phyloP scores from a whole-genome alignment of 2,888 invertebrate genomes.

The Drosophila mayaguana region DNA sequence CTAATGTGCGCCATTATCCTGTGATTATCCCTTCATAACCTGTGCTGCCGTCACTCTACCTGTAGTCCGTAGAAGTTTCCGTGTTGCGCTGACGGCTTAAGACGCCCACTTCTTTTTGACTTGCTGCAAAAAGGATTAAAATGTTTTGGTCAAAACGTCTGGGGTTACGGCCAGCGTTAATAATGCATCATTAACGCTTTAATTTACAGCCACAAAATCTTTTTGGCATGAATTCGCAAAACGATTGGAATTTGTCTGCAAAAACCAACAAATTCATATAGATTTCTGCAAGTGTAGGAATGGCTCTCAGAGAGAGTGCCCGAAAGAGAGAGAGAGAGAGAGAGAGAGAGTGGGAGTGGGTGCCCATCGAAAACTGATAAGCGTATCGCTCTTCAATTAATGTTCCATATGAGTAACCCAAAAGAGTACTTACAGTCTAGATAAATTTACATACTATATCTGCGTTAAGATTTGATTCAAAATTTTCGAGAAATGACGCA shows the following conservation, averaged over 20 bases:
- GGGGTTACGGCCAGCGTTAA: conserved; percentile 73
- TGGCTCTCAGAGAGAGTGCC: neutral
- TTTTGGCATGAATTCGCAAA: conserved; percentile 71
- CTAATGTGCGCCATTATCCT: conserved; percentile 81
- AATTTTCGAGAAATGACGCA: conserved; percentile 28
- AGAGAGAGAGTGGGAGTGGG: neutral
- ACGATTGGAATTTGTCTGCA: conserved; percentile 2
- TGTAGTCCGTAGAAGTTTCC: conserved; percentile 41
- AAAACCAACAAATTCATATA: neutral
- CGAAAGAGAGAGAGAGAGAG: neutral
- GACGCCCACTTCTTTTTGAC: conserved; percentile 48
- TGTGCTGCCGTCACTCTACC: conserved; percentile 12
- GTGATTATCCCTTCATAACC: conserved; percentile 72
- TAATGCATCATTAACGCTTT: conserved; percentile 84
- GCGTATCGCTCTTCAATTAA: conserved; percentile 14
- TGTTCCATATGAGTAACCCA: neutral
- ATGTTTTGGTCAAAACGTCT: conserved; percentile 42
- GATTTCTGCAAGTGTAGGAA: conserved; percentile 12
- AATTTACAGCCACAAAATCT: conserved; percentile 65
- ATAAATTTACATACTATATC: conserved; percentile 1
- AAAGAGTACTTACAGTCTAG: conserved; percentile 10
- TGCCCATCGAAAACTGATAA: conserved; percentile 20
- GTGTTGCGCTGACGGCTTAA: conserved; percentile 37
- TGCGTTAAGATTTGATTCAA: conserved; percentile 4
- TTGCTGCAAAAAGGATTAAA: conserved; percentile 81